Conservation (phyloP, 2,888 invertebrate genomes). For the Clitarchus hookeri region DNA sequence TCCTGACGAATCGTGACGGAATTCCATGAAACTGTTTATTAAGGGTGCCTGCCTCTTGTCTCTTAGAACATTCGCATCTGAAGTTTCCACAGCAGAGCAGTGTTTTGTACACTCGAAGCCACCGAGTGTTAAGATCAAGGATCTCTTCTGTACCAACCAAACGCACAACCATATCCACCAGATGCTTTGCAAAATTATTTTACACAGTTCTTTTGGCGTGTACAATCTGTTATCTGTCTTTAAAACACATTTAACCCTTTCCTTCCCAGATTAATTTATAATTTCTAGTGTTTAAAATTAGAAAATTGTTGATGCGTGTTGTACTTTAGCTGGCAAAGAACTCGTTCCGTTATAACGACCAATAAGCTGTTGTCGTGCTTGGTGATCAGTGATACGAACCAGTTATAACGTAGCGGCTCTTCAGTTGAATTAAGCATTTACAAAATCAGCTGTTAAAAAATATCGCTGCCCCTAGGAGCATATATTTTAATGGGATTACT, state of each 20-base stretch:
- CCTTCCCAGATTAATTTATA: not conserved
- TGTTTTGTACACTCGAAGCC: not conserved
- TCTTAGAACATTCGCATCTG: not conserved
- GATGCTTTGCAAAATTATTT: not conserved
- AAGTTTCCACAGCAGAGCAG: not conserved
- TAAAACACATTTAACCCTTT: not conserved
- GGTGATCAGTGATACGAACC: no score
- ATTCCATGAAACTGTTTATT: not conserved
- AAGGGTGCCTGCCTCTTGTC: not conserved
- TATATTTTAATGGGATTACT: no score
- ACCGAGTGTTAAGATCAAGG: no score
- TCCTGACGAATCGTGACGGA: not conserved
- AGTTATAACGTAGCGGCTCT: no score
- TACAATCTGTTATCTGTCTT: no score
- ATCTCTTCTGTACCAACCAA: not conserved
- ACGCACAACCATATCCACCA: not conserved
- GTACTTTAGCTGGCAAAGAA: not conserved
- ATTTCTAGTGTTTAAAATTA: not conserved
- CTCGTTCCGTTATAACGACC: not conserved
- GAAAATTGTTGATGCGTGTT: not conserved
- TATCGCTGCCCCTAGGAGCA: no score
- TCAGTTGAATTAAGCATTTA: no score
- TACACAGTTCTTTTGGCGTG: not conserved
- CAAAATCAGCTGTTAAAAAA: no score
- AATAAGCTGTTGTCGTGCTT: not conserved